Evolutionary conservation across 1,140 invertebrate genomes (phyloP).

Genomic region (Elymnias hypermnestra): DNA sequence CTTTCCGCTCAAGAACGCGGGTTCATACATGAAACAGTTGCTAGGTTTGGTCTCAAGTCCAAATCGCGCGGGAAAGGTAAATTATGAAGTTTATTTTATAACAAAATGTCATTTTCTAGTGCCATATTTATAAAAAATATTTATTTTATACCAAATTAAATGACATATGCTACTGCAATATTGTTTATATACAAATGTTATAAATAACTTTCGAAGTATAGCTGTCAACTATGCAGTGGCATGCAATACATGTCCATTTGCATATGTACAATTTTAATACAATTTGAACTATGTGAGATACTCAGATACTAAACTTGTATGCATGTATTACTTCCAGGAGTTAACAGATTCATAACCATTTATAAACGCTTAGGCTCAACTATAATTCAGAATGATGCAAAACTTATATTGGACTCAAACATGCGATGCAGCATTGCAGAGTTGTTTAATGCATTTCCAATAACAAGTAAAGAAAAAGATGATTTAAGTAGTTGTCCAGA

Average conservation of each 20-base stretch:
- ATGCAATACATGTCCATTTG: too few species aligned
- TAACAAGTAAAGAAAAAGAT: conserved; percentile 82
- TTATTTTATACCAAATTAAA: too few species aligned
- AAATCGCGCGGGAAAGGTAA: conserved; percentile 77
- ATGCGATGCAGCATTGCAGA: conserved; percentile 77
- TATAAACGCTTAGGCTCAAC: conserved; percentile 84
- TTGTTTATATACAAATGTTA: too few species aligned
- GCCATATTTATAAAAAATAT: too few species aligned
- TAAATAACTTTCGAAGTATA: too few species aligned
- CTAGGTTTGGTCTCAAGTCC: conserved; percentile 82
- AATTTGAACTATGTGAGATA: too few species aligned
- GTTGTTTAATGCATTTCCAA: conserved; percentile 80
- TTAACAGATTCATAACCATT: conserved; percentile 83
- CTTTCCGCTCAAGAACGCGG: conserved; percentile 85
- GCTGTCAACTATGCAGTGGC: too few species aligned
- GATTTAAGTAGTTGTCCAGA: conserved; percentile 62
- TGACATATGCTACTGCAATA: too few species aligned
- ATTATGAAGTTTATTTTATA: too few species aligned
- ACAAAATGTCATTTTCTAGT: too few species aligned
- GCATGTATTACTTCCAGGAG: conserved; percentile 78
- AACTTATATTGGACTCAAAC: conserved; percentile 79
- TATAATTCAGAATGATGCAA: conserved; percentile 83
- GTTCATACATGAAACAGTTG: conserved; percentile 84
- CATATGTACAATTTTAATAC: too few species aligned
- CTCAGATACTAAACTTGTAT: too few species aligned